Evolutionary conservation across 2,888 invertebrate species (phyloP), one percentile per base, ranked within the genome.

Genomic region (Phyto melanocephala): DNA sequence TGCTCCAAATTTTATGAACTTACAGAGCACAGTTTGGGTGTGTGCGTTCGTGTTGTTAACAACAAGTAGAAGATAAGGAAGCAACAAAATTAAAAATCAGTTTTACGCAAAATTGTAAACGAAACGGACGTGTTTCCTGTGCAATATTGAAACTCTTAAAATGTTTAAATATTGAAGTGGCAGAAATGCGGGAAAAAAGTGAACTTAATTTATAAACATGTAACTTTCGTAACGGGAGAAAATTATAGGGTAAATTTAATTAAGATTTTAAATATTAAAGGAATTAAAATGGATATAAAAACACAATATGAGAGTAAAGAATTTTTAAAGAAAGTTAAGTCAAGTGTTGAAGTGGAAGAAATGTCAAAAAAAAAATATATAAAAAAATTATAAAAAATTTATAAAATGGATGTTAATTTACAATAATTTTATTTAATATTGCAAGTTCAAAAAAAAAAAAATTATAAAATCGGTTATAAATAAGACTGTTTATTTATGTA

Each of bases 31-130:
- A 40, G 50, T 7, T 24, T 50, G 47, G 8, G 17, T 37, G 4
- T 45, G 20, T 71, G 47, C 13, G 50, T 56, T 56, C 37, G 17
- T 58, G 56, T 76, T 81, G 75, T 81, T 81, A 77, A 81, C 81
- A 81, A 81, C 81, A 78, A 81, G 81, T 81, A 78, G 78, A 81
- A 78, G 74, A 42, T 78, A 70, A 70, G 81, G 78, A 75, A 81
- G 78, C 81, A 68, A 65, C 78, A 65, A 33, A 70, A 60, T 52
- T 70, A 42, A 70, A 75, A 68, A 78, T 78, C 74, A 81, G 81
- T 81, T 81, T 75, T 13, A 81, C 68, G 78, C 70, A 58, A 81
- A 74, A 74, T 81, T 81, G 74, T 70, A 50, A 75, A 70, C 78
- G 47, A 63, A 58, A 65, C 81, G 70, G 81, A 75, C 56, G 81